phyloP scores from a whole-genome alignment of 1,140 invertebrate species.

The Venturia canescens region DNA sequence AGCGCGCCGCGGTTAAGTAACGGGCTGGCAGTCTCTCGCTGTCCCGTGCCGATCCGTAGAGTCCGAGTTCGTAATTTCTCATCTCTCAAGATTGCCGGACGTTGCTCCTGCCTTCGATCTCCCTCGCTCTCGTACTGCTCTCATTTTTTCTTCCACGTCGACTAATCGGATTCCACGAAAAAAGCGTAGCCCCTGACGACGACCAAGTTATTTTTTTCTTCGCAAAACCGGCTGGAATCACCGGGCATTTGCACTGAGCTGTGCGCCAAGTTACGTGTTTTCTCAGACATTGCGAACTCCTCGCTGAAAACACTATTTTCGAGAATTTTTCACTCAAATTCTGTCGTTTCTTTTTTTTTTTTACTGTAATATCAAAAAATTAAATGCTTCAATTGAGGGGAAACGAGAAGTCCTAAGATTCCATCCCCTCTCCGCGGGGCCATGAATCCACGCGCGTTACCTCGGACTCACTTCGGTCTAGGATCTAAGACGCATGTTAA shows the following conservation, averaged over 20 bases:
- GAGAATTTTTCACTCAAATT: too few species aligned
- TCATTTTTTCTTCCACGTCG: not conserved
- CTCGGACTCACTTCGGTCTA: too few species aligned
- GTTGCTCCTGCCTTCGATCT: constrained; percentile 8
- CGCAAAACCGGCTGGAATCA: not conserved
- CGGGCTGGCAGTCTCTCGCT: constrained; percentile 66
- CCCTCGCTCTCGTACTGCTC: constrained; percentile 18
- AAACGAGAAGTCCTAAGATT: too few species aligned
- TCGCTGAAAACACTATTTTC: too few species aligned
- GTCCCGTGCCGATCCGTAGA: constrained; percentile 62
- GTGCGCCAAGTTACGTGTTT: too few species aligned
- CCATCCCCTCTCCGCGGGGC: too few species aligned
- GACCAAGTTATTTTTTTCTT: not conserved
- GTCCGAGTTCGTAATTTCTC: constrained; percentile 58
- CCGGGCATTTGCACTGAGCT: not conserved
- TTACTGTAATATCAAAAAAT: too few species aligned
- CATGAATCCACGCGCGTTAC: too few species aligned
- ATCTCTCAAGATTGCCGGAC: constrained; percentile 51
- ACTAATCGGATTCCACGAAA: not conserved
- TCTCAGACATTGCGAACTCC: too few species aligned
- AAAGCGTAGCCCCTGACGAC: not conserved
- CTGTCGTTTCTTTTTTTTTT: too few species aligned
- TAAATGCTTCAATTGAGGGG: too few species aligned
- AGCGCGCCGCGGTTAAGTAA: constrained; percentile 73
- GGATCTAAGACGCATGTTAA: too few species aligned